Evolutionary conservation across 2,113 vertebrate genomes (phyloP).

Genomic region (Megaceryle maxima): DNA sequence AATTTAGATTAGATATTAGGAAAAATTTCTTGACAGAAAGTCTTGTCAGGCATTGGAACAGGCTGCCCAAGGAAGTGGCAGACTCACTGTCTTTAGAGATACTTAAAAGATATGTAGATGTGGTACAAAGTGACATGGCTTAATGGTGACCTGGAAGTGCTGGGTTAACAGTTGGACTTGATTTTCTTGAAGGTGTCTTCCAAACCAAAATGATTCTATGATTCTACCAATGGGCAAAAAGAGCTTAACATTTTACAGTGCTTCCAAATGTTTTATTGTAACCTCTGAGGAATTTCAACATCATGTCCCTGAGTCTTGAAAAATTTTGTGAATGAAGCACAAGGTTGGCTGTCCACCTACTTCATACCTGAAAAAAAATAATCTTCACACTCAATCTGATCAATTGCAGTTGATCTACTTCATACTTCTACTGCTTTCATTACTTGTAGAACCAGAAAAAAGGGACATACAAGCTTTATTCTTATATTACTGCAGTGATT

Average conservation of each 20-base stretch:
- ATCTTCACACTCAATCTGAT: not conserved
- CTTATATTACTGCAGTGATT: not conserved
- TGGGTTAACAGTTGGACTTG: no score
- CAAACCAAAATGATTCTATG: no score
- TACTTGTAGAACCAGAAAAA: not conserved
- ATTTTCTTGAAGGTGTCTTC: no score
- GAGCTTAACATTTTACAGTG: not conserved
- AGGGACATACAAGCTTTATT: not conserved
- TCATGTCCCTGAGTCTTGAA: not conserved
- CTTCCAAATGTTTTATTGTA: not conserved
- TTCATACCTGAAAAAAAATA: not conserved
- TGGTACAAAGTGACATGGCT: no score
- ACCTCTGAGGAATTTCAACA: not conserved
- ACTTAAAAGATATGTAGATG: no score
- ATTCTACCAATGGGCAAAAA: not conserved
- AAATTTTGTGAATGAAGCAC: not conserved
- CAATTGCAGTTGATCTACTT: not conserved
- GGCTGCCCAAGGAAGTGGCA: no score
- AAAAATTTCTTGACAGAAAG: no score
- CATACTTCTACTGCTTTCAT: not conserved
- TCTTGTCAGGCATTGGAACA: no score
- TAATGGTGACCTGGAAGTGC: no score
- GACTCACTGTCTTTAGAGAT: no score
- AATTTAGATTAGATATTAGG: no score
- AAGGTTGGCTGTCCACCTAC: accelerated